Evolutionary conservation across 2,888 invertebrate genomes (phyloP), one percentile per base, ranked within the genome.

Genomic region (Cephus sareptanus): DNA sequence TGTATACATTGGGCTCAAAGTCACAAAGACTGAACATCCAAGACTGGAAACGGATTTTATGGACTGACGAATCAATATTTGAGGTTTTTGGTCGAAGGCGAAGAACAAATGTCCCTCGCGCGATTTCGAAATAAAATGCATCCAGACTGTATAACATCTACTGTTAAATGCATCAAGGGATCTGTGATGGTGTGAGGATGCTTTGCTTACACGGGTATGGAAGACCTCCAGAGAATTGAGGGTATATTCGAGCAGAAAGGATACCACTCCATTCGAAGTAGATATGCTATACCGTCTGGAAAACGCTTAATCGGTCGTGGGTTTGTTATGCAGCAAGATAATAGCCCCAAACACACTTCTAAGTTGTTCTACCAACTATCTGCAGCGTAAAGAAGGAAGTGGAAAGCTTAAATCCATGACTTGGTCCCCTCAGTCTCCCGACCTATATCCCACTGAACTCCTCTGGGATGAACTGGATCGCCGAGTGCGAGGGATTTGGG

Each of bases 271-370:
- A 85, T 85, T 77, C 33, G 84, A 1, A 23, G 40, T 6, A 33
- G 75, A 2, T 74, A 82, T 56, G 79, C 79, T 13, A 70, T 83
- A 31, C 81, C 82, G 11, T 82, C 77, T 4, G 82, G 79, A 33
- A 40, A 68, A 11, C 70, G 79, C 69, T n/a, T 81, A 31, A 79
- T 85, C 37, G 82, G 80, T 11, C 34, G 69, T 73, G 76, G 76
- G 31, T 85, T 87, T 33, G 69, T 77, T 68, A 80, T 85, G 33
- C 82, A 85, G 74, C 79, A 84, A 35, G 82, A 82, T 34, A 85
- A 83, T 71, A 82, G 80, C 79, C 84, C 83, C 0, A 84, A 86
- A 69, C 82, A 84, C 31, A 77, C 75, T 37, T 80, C 79, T 0
- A 74, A 77, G 70, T 34, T 83, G 11, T 85, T 85, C 83, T 70